Evolutionary conservation across 2,797 vertebrate genomes (phyloP).

Genomic region (Smutsia gigantea): DNA sequence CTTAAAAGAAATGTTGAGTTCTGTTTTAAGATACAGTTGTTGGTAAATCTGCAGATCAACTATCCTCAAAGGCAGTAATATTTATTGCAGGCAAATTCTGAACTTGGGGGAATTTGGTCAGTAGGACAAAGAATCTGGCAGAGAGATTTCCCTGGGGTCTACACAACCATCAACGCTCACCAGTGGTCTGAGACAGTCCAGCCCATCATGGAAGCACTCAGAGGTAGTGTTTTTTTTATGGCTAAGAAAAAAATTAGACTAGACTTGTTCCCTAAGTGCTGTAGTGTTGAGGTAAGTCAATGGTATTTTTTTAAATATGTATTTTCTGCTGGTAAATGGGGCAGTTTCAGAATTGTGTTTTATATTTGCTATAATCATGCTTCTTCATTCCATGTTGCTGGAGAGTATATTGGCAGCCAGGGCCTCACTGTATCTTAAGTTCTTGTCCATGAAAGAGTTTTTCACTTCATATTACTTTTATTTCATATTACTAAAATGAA

Average conservation of each 20-base stretch:
- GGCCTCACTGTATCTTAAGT: not conserved
- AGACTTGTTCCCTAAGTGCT: conserved; percentile 16
- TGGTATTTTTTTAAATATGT: not conserved
- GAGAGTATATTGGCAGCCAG: fast-evolving
- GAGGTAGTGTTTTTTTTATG: conserved; percentile 90
- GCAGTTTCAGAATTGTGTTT: not conserved
- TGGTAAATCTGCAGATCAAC: not conserved
- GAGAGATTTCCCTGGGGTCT: conserved; percentile 97
- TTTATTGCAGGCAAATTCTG: conserved; percentile 92
- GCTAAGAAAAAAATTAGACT: fast-evolving
- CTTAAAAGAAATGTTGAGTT: not conserved
- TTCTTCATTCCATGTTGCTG: not conserved
- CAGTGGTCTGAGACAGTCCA: conserved; percentile 97
- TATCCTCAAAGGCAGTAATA: not conserved
- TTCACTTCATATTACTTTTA: too few relatives aligned
- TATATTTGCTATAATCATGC: not conserved
- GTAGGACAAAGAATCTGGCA: conserved; percentile 98
- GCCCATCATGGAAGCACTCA: conserved; percentile 96
- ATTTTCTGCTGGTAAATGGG: not conserved
- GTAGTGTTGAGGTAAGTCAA: not conserved
- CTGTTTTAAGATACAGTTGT: not conserved
- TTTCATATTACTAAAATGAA: not conserved
- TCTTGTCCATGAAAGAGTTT: not conserved
- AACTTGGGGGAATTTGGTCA: conserved; percentile 94
- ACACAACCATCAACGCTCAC: conserved; percentile 91